Evolutionary conservation across 2,888 invertebrate genomes (phyloP).

Genomic region (Eupeodes latifasciatus): DNA sequence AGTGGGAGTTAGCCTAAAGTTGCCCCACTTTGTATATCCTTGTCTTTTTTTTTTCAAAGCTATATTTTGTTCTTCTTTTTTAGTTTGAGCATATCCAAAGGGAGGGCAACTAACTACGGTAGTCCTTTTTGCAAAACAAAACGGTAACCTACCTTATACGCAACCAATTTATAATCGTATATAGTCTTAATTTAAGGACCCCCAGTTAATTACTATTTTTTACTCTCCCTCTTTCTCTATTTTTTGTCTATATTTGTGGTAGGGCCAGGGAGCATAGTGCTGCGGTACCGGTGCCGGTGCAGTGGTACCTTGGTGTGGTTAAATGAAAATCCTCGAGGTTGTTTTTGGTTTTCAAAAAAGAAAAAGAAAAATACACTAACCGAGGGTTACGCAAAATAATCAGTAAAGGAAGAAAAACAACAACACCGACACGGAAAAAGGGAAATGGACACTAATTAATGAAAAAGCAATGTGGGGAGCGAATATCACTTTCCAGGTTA

Average conservation of each 20-base stretch:
- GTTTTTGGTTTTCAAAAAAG: slow-evolving; percentile 30
- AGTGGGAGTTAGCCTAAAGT: slow-evolving; percentile 56
- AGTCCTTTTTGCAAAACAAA: neutral
- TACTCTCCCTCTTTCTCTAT: slow-evolving; percentile 1
- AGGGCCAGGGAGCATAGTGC: slow-evolving; percentile 12
- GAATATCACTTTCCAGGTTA: slow-evolving; percentile 38
- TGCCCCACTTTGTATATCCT: slow-evolving; percentile 41
- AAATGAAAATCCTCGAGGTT: slow-evolving; percentile 49
- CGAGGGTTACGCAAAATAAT: neutral
- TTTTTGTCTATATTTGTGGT: slow-evolving; percentile 12
- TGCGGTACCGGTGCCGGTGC: neutral
- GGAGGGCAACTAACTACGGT: neutral
- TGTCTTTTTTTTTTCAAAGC: slow-evolving; percentile 17
- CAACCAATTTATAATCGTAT: slow-evolving; percentile 68
- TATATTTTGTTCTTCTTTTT: slow-evolving; percentile 14
- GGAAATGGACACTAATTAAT: slow-evolving; percentile 71
- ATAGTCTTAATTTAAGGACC: slow-evolving; percentile 65
- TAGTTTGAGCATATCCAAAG: neutral
- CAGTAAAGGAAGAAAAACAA: slow-evolving; percentile 16
- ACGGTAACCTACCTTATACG: slow-evolving; percentile 28
- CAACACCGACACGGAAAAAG: neutral
- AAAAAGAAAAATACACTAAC: neutral
- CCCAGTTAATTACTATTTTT: slow-evolving; percentile 69
- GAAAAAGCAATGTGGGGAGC: slow-evolving; percentile 59
- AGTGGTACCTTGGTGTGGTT: slow-evolving; percentile 6